Evolutionary conservation across 2,113 vertebrate species (phyloP).

Genomic region (Silurus asotus): DNA sequence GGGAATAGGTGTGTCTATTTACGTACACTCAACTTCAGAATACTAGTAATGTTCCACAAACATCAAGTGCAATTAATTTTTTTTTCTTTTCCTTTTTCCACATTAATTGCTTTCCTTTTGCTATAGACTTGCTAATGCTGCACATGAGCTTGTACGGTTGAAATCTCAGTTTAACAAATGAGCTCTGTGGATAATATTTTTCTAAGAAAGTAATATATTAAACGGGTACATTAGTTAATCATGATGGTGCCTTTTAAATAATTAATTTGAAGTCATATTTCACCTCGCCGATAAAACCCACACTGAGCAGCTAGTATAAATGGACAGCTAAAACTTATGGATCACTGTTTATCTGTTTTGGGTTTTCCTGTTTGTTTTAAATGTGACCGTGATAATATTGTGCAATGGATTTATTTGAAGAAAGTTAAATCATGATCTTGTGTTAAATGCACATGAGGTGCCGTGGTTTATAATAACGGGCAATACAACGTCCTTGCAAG

Average conservation of each 20-base stretch:
- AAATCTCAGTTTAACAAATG: not conserved
- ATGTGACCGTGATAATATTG: no score
- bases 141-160: not conserved
- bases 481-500: not conserved
- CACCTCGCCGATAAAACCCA: not conserved
- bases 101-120: not conserved
- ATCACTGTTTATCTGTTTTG: not conserved
- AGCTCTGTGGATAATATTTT: not conserved
- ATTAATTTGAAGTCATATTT: not conserved
- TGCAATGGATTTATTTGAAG: not conserved
- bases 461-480: not conserved
- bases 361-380: not conserved
- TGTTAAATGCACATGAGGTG: not conserved
- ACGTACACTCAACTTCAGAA: not conserved
- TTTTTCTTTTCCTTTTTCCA: not conserved
- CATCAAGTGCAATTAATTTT: not conserved
- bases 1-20: not conserved
- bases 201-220: not conserved
- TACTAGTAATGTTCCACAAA: not conserved
- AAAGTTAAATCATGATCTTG: not conserved
- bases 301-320: not conserved
- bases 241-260: not conserved
- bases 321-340: not conserved
- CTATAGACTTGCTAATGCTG: not conserved
- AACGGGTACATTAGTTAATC: not conserved